Base-by-base conservation (phyloP, 2,113 vertebrate genomes). In the Leucopternis melanops region DNA sequence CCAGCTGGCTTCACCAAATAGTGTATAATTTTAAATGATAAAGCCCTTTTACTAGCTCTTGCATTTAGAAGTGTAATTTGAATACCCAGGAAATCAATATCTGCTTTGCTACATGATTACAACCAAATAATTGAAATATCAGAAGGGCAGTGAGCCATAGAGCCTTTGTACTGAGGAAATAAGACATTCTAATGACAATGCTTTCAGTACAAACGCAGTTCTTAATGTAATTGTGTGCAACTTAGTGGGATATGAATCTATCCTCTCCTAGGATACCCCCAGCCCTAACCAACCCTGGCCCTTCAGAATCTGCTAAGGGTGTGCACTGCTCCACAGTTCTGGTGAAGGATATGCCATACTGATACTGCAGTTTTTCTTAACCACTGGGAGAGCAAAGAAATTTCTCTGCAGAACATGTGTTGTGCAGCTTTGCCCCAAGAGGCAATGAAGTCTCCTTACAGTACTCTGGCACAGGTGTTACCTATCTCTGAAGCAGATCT, bases 101-200 rank as follows among this genome's bases (percentile, higher is more conserved):
- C 81, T 97, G 61, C 96, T 98, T 97, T 97, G 94, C 94, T 96
- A 82, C 97, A 93, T 95, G 96, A 97, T 98, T 98, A 94, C 86
- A 95, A 92, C 79, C 86, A 96, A 97, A 97, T 98, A 98, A 98
- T 97, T 98, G 97, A 97, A 98, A 97, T 97, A 97, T 98, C 97
- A 98, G 88, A 97, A 95, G 96, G 85, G 94, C 94, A 97, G 92
- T 90, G 97, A 98, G 93, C 96, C 91, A 91, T 38, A 81, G 95
- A 94, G 40, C n/a, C 92, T 97, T 97, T 98, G 89, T 97, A 83
- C 77, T 70, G 59, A 94, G 91, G 72, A 95, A 98, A 94, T 95
- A 91, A 96, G 86, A 82, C 72, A 73, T 96, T 94, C 66, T 95
- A 93, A 97, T 86, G 84, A 74, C n/a, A 92, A 88, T 83, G 19